These are phyloP conservation scores for Epinotia demarniana DNA, from an alignment of 2,888 invertebrate species.

Conservation along the genomic window DNA sequence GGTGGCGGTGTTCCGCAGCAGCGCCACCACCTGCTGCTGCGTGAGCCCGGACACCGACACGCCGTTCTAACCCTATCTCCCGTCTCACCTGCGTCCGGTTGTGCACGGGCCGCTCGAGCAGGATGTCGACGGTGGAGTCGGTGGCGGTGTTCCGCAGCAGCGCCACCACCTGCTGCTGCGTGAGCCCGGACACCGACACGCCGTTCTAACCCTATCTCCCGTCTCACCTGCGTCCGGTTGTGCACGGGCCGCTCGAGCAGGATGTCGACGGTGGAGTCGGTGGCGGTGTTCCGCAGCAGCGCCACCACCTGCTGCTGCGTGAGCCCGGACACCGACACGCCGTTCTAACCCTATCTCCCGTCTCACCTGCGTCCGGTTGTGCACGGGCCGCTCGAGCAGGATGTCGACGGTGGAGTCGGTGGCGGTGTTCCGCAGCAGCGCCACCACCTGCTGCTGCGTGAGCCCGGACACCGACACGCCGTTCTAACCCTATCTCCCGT, in stretches of 20 bases:
- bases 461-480: conserved; percentile 95
- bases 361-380: conserved; percentile 84
- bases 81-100: conserved; percentile 82
- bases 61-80: conserved; percentile 86
- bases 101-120: conserved; percentile 90
- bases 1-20: conserved; percentile 93
- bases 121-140: conserved; percentile 93
- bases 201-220: conserved; percentile 86
- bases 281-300: conserved; percentile 92
- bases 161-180: conserved; percentile 96
- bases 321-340: conserved; percentile 94
- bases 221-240: conserved; percentile 84
- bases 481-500: conserved; percentile 81
- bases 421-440: conserved; percentile 93
- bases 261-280: conserved; percentile 93
- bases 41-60: conserved; percentile 95
- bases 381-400: conserved; percentile 89
- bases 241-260: conserved; percentile 90
- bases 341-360: conserved; percentile 84
- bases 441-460: conserved; percentile 96
- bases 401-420: conserved; percentile 93
- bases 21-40: conserved; percentile 96
- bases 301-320: conserved; percentile 97
- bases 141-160: conserved; percentile 93
- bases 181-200: conserved; percentile 94